Evolutionary conservation across 2,888 invertebrate species (phyloP), one percentile per base, ranked within the genome.

Genomic region (Lithodes maja): DNA sequence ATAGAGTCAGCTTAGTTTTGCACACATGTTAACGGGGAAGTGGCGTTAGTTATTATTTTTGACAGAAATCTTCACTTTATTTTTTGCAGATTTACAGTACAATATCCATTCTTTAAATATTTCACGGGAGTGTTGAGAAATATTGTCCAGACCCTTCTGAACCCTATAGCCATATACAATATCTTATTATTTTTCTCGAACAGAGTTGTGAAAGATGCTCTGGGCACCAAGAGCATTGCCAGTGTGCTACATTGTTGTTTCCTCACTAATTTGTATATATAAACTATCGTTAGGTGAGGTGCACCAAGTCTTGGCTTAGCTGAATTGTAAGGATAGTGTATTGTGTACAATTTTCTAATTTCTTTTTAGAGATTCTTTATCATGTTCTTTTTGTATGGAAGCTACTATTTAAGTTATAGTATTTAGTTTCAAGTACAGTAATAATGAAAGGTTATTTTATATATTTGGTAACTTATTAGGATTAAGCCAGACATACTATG

Each of bases 221-320:
- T 71, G 52, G 74, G 83, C 50, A 33, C 55, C 9, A 33, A 77
- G 78, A 53, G n/a, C 33, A 85, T 53, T 49, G 17, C 83, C 53
- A 53, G 83, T 71, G 71, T 80, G 86, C 86, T 86, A 86, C 79
- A 12, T 12, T 54, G 68, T 53, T 71, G 12, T 71, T 71, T 71
- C 17, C 17, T 71, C 17, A 5, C 55, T 61, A 15, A 75, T 55
- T 33, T 86, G 86, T 86, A 86, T 17, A 86, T 86, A 86, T 86
- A 86, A 86, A 75, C 86, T 86, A 86, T 81, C 17, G 81, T 81
- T 17, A 54, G 74, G 86, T 61, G 86, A 69, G 81, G 81, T n/a
- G 86, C 53, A 82, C 71, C 75, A 55, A 17, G 54, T 86, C 50
- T 12, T 82, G 81, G 50, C 12, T 82, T 49, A 12, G 33, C 33